Evolutionary conservation across 2,888 invertebrate species (phyloP).

Genomic region (Timandra comae): DNA sequence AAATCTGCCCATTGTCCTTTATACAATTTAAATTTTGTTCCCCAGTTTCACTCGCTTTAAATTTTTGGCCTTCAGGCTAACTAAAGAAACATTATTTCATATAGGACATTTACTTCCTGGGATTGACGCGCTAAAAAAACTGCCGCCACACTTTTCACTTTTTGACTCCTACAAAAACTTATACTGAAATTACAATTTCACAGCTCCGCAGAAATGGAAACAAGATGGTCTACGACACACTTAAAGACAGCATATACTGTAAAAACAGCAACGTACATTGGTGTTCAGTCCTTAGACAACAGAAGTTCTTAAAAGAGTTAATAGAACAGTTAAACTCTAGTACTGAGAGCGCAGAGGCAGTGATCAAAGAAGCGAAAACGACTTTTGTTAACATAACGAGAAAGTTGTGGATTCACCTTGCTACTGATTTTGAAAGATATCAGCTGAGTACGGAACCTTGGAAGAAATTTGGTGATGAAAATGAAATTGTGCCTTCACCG

Average conservation of each 20-base stretch:
- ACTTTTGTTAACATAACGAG: conserved; percentile 78
- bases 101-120: background rate
- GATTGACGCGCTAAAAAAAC: too few species aligned
- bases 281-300: conserved; percentile 84
- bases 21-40: too few species aligned
- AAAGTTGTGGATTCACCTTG: conserved; percentile 82
- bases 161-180: too few species aligned
- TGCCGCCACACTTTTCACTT: too few species aligned
- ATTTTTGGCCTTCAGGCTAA: too few species aligned
- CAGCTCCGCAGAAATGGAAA: conserved; percentile 77
- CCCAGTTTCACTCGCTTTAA: too few species aligned
- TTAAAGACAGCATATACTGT: conserved; percentile 54
- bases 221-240: conserved; percentile 75
- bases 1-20: too few species aligned
- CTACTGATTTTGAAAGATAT: conserved; percentile 81
- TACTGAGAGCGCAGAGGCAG: conserved; percentile 62
- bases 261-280: conserved; percentile 83
- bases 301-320: conserved; percentile 83
- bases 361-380: conserved; percentile 70
- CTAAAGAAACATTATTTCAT: too few species aligned
- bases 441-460: conserved; percentile 73
- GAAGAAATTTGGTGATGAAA: conserved; percentile 55
- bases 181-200: background rate
- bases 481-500: conserved; percentile 37
- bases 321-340: conserved; percentile 76